Conservation (phyloP, 2,797 vertebrate genomes). For the Spondyliosoma cantharus region DNA sequence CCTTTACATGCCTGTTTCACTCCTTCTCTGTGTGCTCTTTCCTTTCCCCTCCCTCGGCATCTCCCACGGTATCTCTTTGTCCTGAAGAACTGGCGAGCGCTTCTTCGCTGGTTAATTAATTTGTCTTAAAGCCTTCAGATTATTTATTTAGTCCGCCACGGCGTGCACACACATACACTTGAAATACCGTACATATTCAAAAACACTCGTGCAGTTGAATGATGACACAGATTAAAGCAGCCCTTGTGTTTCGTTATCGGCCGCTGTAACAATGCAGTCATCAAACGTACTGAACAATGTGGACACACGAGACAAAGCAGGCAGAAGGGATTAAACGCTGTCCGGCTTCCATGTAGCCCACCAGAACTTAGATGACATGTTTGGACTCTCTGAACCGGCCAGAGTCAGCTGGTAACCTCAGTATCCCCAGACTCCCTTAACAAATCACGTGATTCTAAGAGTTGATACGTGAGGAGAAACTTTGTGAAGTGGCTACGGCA, state of each 20-base stretch:
- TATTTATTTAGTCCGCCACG: constrained; percentile 50
- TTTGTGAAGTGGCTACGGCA: too few species aligned
- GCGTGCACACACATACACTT: neutral
- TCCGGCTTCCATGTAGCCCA: too few species aligned
- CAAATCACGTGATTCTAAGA: too few species aligned
- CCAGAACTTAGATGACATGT: too few species aligned
- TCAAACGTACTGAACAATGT: neutral
- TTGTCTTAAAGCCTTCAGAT: constrained; percentile 59
- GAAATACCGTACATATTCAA: constrained; percentile 36
- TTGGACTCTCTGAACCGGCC: too few species aligned
- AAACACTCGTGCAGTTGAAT: constrained; percentile 25
- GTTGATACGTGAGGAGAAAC: too few species aligned
- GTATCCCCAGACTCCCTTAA: too few species aligned
- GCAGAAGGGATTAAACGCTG: too few species aligned
- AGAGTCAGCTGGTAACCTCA: too few species aligned
- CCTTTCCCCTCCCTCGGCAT: constrained; percentile 34
- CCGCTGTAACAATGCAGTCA: constrained; percentile 9
- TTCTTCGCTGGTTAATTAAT: constrained; percentile 53
- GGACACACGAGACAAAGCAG: neutral
- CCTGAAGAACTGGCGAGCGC: constrained; percentile 17
- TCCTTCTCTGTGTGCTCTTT: constrained; percentile 20
- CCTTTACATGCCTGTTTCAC: constrained; percentile 47
- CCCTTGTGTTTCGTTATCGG: constrained; percentile 32
- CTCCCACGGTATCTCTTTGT: constrained; percentile 24
- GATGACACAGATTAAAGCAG: constrained; percentile 46